Percentiles rank a stretch among this genome's conserved stretches.
Evolutionary conservation across 2,113 vertebrate genomes (phyloP).

Genomic region (Dicentrarchus labrax): DNA sequence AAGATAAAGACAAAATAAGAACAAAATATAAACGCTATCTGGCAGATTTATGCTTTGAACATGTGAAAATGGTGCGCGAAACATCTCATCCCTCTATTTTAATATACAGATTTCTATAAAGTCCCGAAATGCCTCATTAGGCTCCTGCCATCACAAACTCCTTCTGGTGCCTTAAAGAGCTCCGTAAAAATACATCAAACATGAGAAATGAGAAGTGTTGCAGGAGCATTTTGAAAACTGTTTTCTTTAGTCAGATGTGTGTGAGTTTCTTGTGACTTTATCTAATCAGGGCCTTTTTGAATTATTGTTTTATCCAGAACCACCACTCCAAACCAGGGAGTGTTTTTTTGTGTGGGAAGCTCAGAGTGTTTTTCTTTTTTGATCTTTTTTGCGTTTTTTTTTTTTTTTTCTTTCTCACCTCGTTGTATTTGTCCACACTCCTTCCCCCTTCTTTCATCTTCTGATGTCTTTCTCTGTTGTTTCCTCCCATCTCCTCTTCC

Average conservation of each 20-base stretch:
- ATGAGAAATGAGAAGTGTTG: not conserved
- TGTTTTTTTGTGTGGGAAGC: not conserved
- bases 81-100: not conserved
- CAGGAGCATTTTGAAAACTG: not conserved
- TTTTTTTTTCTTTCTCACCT: not conserved
- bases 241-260: not conserved
- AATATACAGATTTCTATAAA: not conserved
- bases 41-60: not conserved
- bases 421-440: not conserved
- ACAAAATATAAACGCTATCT: not conserved
- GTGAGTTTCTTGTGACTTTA: not conserved
- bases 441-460: not conserved
- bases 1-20: too few relatives aligned
- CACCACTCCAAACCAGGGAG: not conserved
- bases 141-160: not conserved
- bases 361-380: not conserved
- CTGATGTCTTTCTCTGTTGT: not conserved
- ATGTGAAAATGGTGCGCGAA: not conserved
- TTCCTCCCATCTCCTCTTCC: slow-evolving; percentile 43
- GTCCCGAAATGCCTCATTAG: slow-evolving; percentile 24
- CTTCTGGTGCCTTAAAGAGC: not conserved
- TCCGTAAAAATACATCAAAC: slow-evolving; percentile 25
- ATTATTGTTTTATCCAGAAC: not conserved
- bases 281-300: not conserved
- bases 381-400: not conserved